These are phyloP conservation scores for Neoarius graeffei DNA, from an alignment of 2,113 vertebrate genomes.

Conservation along the genomic window DNA sequence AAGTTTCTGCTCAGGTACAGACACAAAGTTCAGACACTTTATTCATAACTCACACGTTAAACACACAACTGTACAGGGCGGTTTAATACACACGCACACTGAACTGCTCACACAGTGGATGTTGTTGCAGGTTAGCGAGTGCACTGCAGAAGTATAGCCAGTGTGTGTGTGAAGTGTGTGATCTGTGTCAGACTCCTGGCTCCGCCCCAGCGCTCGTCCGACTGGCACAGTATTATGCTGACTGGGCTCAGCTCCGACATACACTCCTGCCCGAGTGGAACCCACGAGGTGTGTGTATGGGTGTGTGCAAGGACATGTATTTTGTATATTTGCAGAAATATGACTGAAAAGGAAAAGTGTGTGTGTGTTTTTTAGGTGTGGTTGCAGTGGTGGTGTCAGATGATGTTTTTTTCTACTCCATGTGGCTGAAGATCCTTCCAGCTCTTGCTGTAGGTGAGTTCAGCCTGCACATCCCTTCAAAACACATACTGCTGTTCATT, in stretches of 20 bases:
- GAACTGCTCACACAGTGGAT: not conserved
- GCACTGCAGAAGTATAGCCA: constrained; percentile 65
- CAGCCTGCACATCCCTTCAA: not conserved
- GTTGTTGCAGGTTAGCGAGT: constrained; percentile 59
- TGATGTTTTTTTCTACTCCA: constrained; percentile 67
- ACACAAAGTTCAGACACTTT: not conserved
- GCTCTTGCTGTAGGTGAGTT: constrained; percentile 74
- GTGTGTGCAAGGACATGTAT: not conserved
- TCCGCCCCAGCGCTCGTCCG: constrained; percentile 61
- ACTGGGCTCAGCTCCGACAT: constrained; percentile 76
- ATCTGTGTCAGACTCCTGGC: constrained; percentile 62
- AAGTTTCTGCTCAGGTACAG: constrained; percentile 66
- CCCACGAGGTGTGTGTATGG: constrained; percentile 60
- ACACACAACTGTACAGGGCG: not conserved
- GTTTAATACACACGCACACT: not conserved
- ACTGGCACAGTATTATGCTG: constrained; percentile 71
- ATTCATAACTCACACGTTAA: too few relatives aligned
- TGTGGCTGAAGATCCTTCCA: constrained; percentile 70
- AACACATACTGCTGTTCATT: not conserved
- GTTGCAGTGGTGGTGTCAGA: constrained; percentile 68
- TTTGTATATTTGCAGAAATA: not conserved
- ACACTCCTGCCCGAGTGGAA: constrained; percentile 64
- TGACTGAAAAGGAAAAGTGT: not conserved
- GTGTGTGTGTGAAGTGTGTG: constrained; percentile 70
- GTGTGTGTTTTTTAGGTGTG: constrained; percentile 62